These are phyloP conservation scores for Enteromius viviparus DNA, from an alignment of 2,797 vertebrate species.

Conservation along the genomic window DNA sequence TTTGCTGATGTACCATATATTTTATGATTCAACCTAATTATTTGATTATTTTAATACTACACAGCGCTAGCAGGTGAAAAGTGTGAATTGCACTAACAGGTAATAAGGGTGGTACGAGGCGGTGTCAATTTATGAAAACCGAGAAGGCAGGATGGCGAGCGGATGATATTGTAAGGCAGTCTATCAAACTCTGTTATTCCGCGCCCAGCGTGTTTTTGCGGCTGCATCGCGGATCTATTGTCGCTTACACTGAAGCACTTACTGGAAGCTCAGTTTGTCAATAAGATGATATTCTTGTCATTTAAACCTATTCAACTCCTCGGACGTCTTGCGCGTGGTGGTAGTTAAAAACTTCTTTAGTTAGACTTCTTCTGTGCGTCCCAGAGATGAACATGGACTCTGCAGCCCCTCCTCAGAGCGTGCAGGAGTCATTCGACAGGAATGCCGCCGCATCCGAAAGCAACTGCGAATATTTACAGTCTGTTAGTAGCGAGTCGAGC, in stretches of 20 bases:
- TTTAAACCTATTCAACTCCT: not conserved
- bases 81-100: not conserved
- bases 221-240: not conserved
- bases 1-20: too few species aligned
- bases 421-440: constrained; percentile 46
- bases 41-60: not conserved
- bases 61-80: not conserved
- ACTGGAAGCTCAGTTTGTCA: too few species aligned
- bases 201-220: not conserved
- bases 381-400: constrained; percentile 43
- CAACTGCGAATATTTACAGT: constrained; percentile 58
- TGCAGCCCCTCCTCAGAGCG: constrained; percentile 35
- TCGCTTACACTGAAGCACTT: not conserved
- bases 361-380: not conserved
- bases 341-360: not conserved
- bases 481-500: constrained; percentile 61
- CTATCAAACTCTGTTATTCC: constrained; percentile 8
- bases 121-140: constrained; percentile 7
- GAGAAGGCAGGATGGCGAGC: constrained; percentile 27
- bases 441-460: constrained; percentile 57
- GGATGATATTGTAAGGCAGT: not conserved
- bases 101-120: not conserved
- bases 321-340: not conserved
- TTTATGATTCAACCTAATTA: not conserved
- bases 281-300: not conserved